Evolutionary conservation across 2,888 invertebrate genomes (phyloP).

Genomic region (Heliconius aoede): DNA sequence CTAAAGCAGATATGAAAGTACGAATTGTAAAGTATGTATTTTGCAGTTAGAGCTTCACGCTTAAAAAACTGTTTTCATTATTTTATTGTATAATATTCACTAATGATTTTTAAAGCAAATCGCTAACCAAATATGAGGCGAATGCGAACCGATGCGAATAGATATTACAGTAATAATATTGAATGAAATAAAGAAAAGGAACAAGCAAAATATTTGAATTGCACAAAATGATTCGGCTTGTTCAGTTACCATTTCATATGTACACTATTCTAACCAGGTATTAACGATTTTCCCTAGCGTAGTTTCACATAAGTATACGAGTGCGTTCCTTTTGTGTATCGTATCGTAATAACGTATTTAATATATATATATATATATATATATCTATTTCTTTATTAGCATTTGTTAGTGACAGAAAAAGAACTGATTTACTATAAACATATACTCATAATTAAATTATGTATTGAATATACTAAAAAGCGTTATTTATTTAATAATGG

Average conservation of each 20-base stretch:
- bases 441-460: constrained; percentile 13
- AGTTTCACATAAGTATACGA: constrained; percentile 16
- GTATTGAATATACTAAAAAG: neutral
- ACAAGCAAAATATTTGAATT: constrained; percentile 32
- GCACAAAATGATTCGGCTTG: constrained; percentile 58
- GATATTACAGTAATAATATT: constrained; percentile 9
- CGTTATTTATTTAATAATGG: neutral
- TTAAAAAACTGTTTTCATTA: constrained; percentile 35
- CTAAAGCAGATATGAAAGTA: constrained; percentile 62
- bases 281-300: constrained; percentile 44
- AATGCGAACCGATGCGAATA: neutral
- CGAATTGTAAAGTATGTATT: too few relatives aligned
- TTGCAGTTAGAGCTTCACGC: constrained; percentile 30
- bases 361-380: neutral
- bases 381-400: constrained; percentile 7
- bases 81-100: constrained; percentile 26
- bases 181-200: neutral
- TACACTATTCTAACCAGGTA: constrained; percentile 53
- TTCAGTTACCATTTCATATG: constrained; percentile 70
- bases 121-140: neutral
- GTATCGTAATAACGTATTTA: neutral
- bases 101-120: constrained; percentile 17
- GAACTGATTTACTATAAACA: constrained; percentile 10
- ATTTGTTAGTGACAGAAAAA: constrained; percentile 20
- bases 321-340: constrained; percentile 13